Conservation (phyloP, 2,888 invertebrate species). For the Acanthacorydalis orientalis region DNA sequence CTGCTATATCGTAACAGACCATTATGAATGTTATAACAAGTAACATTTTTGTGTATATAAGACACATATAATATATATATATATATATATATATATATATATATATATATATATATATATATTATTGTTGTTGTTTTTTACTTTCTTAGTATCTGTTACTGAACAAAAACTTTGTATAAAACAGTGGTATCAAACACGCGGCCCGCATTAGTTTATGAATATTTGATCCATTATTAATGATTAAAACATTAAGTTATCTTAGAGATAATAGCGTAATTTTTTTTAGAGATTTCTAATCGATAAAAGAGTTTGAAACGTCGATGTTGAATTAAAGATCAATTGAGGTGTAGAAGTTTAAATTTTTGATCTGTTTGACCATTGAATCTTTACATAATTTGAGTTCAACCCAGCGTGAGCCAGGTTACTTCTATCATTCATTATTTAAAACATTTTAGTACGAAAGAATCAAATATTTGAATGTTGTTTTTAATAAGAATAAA, state of each 20-base stretch:
- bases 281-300: slow-evolving; percentile 56
- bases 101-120: no score
- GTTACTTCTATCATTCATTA: slow-evolving; percentile 65
- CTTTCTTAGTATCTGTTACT: no score
- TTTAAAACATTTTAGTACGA: slow-evolving; percentile 53
- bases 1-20: no score
- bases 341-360: slow-evolving; percentile 47
- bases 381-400: slow-evolving; percentile 77
- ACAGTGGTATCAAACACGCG: no score
- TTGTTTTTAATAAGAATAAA: slow-evolving; percentile 27
- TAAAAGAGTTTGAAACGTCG: slow-evolving; percentile 69
- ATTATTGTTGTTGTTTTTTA: no score
- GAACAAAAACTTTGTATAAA: no score
- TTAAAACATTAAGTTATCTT: slow-evolving; percentile 4
- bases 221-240: slow-evolving; percentile 14
- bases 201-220: no score
- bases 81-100: no score
- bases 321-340: slow-evolving; percentile 69
- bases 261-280: slow-evolving; percentile 15
- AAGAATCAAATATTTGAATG: slow-evolving; percentile 50
- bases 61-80: no score
- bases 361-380: slow-evolving; percentile 70
- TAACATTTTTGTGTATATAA: no score
- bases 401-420: slow-evolving; percentile 75
- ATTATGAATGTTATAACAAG: no score